Base-by-base conservation (phyloP, 2,888 invertebrate genomes). In the Anthrax anthrax region DNA sequence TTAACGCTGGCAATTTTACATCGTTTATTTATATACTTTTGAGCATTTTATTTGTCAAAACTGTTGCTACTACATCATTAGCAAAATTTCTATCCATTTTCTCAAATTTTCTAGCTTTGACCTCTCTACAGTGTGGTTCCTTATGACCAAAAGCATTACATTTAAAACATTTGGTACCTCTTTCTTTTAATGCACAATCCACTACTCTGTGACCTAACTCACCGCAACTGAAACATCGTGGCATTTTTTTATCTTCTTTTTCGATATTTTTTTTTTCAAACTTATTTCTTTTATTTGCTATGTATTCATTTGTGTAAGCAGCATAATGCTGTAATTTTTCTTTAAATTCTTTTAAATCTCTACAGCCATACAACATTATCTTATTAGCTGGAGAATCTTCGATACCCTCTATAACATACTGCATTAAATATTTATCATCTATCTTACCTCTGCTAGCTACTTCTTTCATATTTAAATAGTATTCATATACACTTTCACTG, bases 341-440 rank as follows among this genome's bases (percentile, higher is more conserved):
- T 36, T 16, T 36, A 14, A 36, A n/a, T 13, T 37, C 36, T 6
- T 37, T 37, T 3, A 37, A 16, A 16, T 37, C 14, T 6, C 14
- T 37, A 16, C n/a, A 27, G 19, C 39, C 44, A 39, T 44, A 44
- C 8, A 44, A 27, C 18, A 44, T 44, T 29, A 23, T 32, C 19
- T 44, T 44, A 18, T 39, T 44, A 5, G 32, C 14, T 18, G 38
- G 32, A 3, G 32, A 39, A 34, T 44, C 44, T 9, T 44, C 32
- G 18, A 44, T 39, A 12, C 39, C 44, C 14, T 44, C 39, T 29
- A 44, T 44, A 13, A 32, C 27, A 18, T 32, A 44, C 18, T 44
- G 18, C 16, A 44, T 39, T 32, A 39, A n/a, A 13, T 17, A 38
- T n/a, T 39, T 18, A 23, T 39, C 17, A n/a, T 44, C 44, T 6